Evolutionary conservation across 2,888 invertebrate genomes (phyloP), one percentile per base, ranked within the genome.

Genomic region (Volucella zonaria): DNA sequence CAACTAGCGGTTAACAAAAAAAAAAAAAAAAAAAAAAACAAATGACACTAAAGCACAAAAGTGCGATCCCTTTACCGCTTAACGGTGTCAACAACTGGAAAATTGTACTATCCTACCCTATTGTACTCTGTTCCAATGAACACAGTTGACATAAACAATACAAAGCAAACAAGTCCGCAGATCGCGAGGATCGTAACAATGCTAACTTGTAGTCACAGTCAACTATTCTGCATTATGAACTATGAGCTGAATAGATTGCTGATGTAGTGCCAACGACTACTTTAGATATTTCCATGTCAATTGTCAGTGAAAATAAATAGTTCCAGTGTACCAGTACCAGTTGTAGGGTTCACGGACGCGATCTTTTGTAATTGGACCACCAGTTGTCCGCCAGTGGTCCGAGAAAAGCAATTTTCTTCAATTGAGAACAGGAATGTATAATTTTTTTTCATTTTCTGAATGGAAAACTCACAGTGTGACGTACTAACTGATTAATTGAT

Each of bases 401-500:
- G 18, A 62, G 62, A 38, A 75, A 76, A 59, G 58, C 38, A 74
- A 79, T 68, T 78, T 74, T 51, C 61, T 45, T 78, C 79, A 82
- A 82, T 79, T 79, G 79, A 70, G 79, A 70, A 8, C 58, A 42
- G 18, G 54, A 62, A 12, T 31, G 18, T 49, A 58, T 75, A 23
- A 23, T 23, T 23, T 23, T 23, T 23, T 23, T 23, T 23, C 49
- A 62, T 47, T 51, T 54, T 61, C 54, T 59, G 71, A 75, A 79
- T 75, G 61, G 58, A 64, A 76, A 71, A 66, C 40, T 51, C 23
- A 56, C 42, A 45, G 14, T 66, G 49, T 80, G 80, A 83, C 83
- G 83, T 71, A 80, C 71, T 70, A 83, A 80, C 80, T 71, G 80
- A 80, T 80, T 83, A 83, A 83, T 83, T 83, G 70, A 75, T 71